Evolutionary conservation across 2,888 invertebrate genomes (phyloP), one percentile per base, ranked within the genome.

Genomic region (Melikaiella ostensackeni): DNA sequence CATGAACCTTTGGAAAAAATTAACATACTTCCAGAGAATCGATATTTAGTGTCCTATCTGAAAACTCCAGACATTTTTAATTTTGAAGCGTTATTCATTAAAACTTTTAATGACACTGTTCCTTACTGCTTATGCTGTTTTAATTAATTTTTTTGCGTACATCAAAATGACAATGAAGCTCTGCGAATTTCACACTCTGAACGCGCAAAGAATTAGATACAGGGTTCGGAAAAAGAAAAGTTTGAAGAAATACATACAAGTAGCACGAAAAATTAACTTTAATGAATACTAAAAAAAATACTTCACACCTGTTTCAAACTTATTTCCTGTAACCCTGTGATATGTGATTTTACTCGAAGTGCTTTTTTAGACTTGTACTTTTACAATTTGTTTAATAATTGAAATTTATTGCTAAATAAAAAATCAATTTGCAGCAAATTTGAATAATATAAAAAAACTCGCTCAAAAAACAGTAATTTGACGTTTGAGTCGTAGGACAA

Each of bases 81-180:
- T 30, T 5, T 30, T 30, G 3, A 30, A 30, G 30, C 5, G 2
- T 5, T 30, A 30, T 5, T 30, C 5, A 4, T 30, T 4, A 30
- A 30, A 30, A 30, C 2, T 4, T 30, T 30, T 5, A 30, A 30
- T 30, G 3, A 30, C 3, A 30, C 30, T 30, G 30, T 30, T 30
- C 2, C 5, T 30, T 2, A 30, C 30, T 30, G 30, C 30, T 42
- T 76, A 70, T 59, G 27, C 19, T 30, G 59, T 61, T 73, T 76
- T 61, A 42, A 46, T 70, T n/a, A 16, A 46, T 70, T 42, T 61
- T 27, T 59, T 1, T 59, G 46, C 55, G 70, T 70, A 70, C 50
- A 50, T 70, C 11, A 70, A 70, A 70, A 70, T 33, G 50, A 46
- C 46, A 50, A 70, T 46, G 1, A 66, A 66, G 11, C 50, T 70